Percentiles rank a stretch among this genome's conserved stretches.
These are phyloP conservation scores for Anas platyrhynchos DNA, from an alignment of 2,113 vertebrate species.

Conservation along the genomic window DNA sequence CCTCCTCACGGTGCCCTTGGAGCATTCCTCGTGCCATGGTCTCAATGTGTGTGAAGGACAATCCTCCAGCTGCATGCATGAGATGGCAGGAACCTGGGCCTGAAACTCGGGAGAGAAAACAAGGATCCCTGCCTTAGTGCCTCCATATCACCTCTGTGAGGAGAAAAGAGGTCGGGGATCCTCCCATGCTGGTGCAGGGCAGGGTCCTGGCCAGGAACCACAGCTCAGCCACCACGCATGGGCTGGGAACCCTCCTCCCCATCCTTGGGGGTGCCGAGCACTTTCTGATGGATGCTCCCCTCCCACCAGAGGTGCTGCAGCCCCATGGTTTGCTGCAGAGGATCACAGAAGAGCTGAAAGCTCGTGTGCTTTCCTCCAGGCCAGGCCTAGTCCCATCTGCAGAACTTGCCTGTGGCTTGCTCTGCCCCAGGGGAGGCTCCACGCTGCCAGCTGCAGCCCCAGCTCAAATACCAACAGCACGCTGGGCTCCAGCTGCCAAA, in stretches of 20 bases:
- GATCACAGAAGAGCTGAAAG: not conserved
- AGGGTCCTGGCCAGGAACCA: not conserved
- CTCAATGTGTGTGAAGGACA: not conserved
- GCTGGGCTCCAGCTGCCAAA: not conserved
- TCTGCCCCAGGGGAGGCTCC: not conserved
- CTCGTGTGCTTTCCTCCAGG: rapidly evolving
- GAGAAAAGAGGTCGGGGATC: not conserved
- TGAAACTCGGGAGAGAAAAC: too few species aligned
- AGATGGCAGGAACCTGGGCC: not conserved
- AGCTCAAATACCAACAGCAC: not conserved
- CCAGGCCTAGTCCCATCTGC: too few species aligned
- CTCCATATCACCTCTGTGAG: not conserved
- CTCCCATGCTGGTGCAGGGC: not conserved
- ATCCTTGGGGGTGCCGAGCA: not conserved
- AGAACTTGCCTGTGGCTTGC: not conserved
- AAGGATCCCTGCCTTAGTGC: not conserved
- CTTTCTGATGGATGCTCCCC: not conserved
- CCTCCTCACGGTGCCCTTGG: too few species aligned
- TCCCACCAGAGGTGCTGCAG: not conserved
- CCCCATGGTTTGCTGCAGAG: not conserved
- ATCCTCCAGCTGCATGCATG: not conserved
- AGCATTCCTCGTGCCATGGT: not conserved
- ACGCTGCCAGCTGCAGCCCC: not conserved
- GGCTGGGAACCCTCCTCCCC: not conserved
- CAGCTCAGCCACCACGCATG: not conserved